phyloP scores from a whole-genome alignment of 2,113 vertebrate species.

The Microtus richardsoni region DNA sequence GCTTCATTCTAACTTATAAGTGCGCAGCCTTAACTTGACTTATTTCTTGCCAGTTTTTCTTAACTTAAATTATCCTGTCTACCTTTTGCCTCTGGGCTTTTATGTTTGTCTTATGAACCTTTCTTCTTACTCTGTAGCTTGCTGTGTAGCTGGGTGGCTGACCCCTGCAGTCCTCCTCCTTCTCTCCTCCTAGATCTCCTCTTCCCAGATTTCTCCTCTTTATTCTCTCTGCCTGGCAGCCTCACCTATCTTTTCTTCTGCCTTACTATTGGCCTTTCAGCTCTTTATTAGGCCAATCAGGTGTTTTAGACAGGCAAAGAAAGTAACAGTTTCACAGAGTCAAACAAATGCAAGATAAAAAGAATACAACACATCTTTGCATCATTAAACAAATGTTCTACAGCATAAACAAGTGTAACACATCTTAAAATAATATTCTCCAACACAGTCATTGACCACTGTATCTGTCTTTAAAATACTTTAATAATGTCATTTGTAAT shows the following conservation, averaged over 20 bases:
- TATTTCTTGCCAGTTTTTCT: not conserved
- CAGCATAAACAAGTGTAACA: not conserved
- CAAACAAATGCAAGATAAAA: not conserved
- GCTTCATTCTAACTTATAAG: not conserved
- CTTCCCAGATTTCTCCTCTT: not conserved
- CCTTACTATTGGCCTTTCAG: not conserved
- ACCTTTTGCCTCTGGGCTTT: not conserved
- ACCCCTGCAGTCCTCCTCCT: not conserved
- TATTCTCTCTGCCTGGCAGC: not conserved
- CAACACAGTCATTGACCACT: not conserved
- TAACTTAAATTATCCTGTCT: not conserved
- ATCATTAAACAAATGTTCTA: not conserved
- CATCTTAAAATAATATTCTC: not conserved
- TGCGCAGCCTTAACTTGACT: not conserved
- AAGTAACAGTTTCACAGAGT: not conserved
- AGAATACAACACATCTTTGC: not conserved
- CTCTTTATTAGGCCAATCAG: not conserved
- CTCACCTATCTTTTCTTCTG: not conserved
- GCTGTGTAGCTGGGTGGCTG: not conserved
- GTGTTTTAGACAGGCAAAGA: not conserved
- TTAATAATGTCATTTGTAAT: conserved; percentile 65
- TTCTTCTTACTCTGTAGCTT: not conserved
- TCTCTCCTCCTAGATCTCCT: not conserved
- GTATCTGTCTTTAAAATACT: not conserved
- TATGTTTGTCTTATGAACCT: not conserved